Conservation (phyloP, 2,888 invertebrate genomes). For the Cheiracanthium punctorium region DNA sequence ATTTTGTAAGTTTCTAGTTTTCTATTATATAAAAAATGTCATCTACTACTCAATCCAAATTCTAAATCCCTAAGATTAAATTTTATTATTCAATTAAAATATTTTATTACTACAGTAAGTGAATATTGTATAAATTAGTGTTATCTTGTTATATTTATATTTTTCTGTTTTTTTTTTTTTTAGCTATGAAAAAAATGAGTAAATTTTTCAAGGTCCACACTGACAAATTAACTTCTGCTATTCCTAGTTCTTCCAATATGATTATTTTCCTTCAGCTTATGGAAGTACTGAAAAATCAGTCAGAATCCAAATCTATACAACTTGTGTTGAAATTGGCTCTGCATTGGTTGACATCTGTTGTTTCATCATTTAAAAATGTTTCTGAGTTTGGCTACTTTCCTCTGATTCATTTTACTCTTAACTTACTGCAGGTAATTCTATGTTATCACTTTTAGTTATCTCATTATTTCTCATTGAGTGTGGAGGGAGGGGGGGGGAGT, state of each 20-base stretch:
- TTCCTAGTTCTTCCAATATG: slow-evolving; percentile 26
- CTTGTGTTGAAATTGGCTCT: slow-evolving; percentile 18
- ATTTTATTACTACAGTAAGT: no score
- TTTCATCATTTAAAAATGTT: neutral
- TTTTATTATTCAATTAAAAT: no score
- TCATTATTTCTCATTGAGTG: no score
- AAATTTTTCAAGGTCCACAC: neutral
- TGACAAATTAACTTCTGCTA: neutral
- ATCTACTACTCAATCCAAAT: no score
- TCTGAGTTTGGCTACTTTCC: neutral
- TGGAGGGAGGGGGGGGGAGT: no score
- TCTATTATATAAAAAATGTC: no score
- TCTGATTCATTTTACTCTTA: slow-evolving; percentile 4
- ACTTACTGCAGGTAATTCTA: slow-evolving; percentile 38
- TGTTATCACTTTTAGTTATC: no score
- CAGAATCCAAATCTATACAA: slow-evolving; percentile 9
- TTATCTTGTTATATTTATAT: no score
- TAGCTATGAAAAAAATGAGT: neutral
- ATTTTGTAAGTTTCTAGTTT: no score
- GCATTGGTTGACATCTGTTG: slow-evolving; percentile 6
- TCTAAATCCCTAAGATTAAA: no score
- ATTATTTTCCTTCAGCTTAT: slow-evolving; percentile 33
- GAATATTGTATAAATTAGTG: no score
- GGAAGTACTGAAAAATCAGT: slow-evolving; percentile 11
- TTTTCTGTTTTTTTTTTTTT: neutral